Conservation (phyloP, 2,113 vertebrate species). For the Axis porcinus region DNA sequence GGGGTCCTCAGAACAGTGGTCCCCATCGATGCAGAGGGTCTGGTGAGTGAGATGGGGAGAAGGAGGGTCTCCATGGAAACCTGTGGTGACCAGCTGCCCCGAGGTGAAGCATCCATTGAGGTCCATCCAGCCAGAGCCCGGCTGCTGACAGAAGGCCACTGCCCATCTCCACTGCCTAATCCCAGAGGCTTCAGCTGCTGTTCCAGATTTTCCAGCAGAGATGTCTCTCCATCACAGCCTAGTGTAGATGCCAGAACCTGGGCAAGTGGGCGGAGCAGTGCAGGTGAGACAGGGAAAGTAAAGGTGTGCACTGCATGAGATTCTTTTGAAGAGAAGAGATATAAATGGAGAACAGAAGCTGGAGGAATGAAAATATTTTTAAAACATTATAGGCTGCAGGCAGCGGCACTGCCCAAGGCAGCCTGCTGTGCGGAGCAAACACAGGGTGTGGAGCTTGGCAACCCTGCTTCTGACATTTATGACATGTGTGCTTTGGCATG, state of each 20-base stretch:
- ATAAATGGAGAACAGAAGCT: background rate
- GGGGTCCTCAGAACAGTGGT: background rate
- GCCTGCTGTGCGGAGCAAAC: background rate
- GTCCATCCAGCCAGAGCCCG: background rate
- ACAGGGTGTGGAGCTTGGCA: background rate
- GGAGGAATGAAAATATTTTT: background rate
- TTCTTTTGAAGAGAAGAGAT: background rate
- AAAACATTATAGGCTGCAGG: background rate
- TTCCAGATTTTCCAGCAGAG: fast-evolving
- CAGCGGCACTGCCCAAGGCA: too few relatives aligned
- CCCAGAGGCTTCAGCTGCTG: background rate
- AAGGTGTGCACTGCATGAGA: too few relatives aligned
- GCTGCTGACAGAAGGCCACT: background rate
- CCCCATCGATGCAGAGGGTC: fast-evolving
- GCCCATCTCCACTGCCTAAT: background rate
- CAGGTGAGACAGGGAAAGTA: background rate
- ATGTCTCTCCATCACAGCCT: background rate
- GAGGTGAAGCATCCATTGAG: background rate
- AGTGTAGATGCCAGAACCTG: background rate
- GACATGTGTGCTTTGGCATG: background rate
- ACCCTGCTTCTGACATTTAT: background rate
- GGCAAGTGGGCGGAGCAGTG: too few relatives aligned
- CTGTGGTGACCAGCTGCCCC: background rate
- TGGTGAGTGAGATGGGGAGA: background rate
- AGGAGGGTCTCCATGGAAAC: background rate